phyloP scores from a whole-genome alignment of 2,888 invertebrate genomes.

The Cerceris rybyensis region DNA sequence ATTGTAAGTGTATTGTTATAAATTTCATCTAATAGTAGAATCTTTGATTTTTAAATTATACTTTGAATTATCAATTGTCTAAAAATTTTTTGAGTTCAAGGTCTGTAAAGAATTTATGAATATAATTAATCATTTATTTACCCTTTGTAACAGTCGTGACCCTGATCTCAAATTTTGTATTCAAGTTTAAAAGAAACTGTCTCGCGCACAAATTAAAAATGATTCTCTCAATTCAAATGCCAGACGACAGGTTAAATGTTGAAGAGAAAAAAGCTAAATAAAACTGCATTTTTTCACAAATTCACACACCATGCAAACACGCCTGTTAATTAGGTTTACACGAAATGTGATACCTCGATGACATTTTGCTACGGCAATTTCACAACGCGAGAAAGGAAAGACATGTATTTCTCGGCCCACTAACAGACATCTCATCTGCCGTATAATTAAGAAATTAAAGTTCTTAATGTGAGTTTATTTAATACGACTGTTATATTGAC shows the following conservation, averaged over 20 bases:
- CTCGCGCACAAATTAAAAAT: slow-evolving; percentile 2
- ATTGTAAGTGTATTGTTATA: too few relatives aligned
- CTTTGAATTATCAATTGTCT: too few relatives aligned
- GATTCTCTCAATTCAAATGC: slow-evolving; percentile 12
- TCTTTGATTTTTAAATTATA: too few relatives aligned
- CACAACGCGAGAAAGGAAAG: slow-evolving; percentile 36
- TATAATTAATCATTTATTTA: not conserved
- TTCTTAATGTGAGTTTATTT: too few relatives aligned
- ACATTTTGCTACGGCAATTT: slow-evolving; percentile 21
- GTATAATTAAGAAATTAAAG: slow-evolving; percentile 41
- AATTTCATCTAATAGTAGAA: too few relatives aligned
- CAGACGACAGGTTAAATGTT: slow-evolving; percentile 11
- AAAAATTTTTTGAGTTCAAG: not conserved
- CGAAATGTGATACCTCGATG: slow-evolving; percentile 42
- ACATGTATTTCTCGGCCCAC: slow-evolving; percentile 34
- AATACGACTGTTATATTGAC: too few relatives aligned
- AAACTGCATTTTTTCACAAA: slow-evolving; percentile 11
- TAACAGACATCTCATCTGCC: slow-evolving; percentile 35
- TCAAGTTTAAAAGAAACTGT: not conserved
- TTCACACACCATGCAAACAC: slow-evolving; percentile 6
- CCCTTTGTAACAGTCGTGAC: not conserved
- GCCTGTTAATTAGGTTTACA: slow-evolving; percentile 38
- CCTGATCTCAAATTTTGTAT: not conserved
- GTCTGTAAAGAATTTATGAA: not conserved
- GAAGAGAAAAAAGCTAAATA: not conserved